Evolutionary conservation across 2,888 invertebrate genomes (phyloP).

Genomic region (Drosophila mulleri): DNA sequence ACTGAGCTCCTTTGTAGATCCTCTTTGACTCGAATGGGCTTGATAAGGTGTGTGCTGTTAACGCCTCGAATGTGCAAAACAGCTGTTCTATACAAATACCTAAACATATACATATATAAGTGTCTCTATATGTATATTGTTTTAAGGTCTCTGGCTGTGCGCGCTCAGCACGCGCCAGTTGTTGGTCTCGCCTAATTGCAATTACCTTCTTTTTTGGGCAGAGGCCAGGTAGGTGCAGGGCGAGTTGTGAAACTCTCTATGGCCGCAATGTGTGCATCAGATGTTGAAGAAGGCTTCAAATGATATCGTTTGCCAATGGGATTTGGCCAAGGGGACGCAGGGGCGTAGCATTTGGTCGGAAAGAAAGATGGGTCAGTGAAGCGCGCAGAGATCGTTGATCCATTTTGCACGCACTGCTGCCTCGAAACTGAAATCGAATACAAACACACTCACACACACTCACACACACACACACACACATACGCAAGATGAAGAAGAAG

Average conservation of each 20-base stretch:
- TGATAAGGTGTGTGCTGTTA: constrained; percentile 25
- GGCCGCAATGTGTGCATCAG: constrained; percentile 33
- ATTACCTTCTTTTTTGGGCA: constrained; percentile 17
- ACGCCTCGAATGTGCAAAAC: constrained; percentile 52
- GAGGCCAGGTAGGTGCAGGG: constrained; percentile 16
- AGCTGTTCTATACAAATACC: constrained; percentile 53
- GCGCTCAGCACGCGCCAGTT: constrained; percentile 71
- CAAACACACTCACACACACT: constrained; percentile 16
- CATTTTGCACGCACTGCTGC: constrained; percentile 74
- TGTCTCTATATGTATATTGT: not conserved
- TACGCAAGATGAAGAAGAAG: constrained; percentile 1
- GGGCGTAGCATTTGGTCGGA: constrained; percentile 9
- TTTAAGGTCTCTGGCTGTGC: constrained; percentile 24
- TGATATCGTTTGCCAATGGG: constrained; percentile 12
- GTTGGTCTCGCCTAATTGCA: constrained; percentile 52
- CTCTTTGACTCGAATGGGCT: constrained; percentile 7
- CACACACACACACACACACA: constrained; percentile 11
- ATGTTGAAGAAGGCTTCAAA: constrained; percentile 26
- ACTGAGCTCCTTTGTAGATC: not conserved
- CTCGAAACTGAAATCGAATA: constrained; percentile 71
- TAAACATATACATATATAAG: not conserved
- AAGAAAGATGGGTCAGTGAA: constrained; percentile 41
- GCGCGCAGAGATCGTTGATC: constrained; percentile 69
- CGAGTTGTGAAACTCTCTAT: constrained; percentile 12
- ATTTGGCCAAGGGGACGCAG: constrained; percentile 4